Evolutionary conservation across 2,113 vertebrate species (phyloP).

Genomic region (Origma solitaria): DNA sequence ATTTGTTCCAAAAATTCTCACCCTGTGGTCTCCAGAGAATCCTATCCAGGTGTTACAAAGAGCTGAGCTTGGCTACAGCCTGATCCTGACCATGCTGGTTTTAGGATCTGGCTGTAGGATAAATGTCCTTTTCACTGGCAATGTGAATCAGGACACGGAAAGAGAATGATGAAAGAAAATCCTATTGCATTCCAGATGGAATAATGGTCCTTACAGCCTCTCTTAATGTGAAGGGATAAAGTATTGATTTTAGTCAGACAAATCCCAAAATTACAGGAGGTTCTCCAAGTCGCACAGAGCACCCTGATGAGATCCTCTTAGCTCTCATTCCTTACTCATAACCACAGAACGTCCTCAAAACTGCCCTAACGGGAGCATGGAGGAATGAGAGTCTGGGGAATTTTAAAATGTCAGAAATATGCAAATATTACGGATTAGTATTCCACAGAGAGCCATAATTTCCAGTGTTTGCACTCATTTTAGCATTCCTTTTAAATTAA

Average conservation of each 20-base stretch:
- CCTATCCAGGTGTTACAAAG: not conserved
- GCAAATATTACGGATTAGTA: not conserved
- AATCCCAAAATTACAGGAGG: not conserved
- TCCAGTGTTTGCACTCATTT: conserved; percentile 48
- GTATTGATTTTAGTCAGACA: not conserved
- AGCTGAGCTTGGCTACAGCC: not conserved
- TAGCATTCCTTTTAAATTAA: conserved; percentile 49
- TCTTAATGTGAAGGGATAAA: not conserved
- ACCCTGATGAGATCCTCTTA: not conserved
- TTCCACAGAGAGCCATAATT: conserved; percentile 33
- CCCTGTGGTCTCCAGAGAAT: not conserved
- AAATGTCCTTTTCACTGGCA: not conserved
- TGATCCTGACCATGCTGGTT: not conserved
- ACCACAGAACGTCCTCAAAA: not conserved
- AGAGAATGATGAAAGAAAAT: not conserved
- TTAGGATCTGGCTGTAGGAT: not conserved
- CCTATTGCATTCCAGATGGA: not conserved
- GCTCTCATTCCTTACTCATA: not conserved
- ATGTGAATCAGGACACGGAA: not conserved
- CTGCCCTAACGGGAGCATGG: not conserved
- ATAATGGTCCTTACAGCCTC: not conserved
- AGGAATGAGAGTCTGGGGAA: conserved; percentile 13
- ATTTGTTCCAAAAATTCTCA: not conserved
- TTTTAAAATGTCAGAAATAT: conserved; percentile 18
- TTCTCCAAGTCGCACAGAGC: not conserved